Evolutionary conservation across 2,888 invertebrate genomes (phyloP), one percentile per base, ranked within the genome.

Genomic region (Micropterix aruncella): DNA sequence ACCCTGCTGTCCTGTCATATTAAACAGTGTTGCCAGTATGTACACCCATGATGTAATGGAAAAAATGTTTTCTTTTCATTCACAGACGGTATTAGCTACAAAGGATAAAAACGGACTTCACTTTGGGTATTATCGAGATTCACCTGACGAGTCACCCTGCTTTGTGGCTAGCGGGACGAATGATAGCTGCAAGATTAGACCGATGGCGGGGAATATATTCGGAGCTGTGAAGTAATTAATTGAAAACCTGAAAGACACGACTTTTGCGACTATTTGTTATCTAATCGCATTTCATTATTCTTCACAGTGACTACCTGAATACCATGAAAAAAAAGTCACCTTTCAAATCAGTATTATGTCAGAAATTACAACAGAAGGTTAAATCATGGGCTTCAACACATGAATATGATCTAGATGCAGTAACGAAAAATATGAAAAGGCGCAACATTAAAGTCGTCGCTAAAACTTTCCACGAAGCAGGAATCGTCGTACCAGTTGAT

Each of bases 81-180:
- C n/a, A n/a, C n/a, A 80, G 77, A 83, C 89, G 2, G 67, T 89
- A 37, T 60, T 90, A 42, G 80, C 77, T 59, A 77, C 74, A 16
- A 79, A 80, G 56, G 75, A 78, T 41, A 74, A 74, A 41, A 77
- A 77, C 46, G 82, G 84, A 48, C 80, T 80, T 52, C 94, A 95
- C 59, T 79, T 90, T 55, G 94, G 94, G 3, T 95, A 93, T 62
- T 93, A 81, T 70, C 76, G 92, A 56, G 94, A 95, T 67, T 77
- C 77, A 47, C 87, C 88, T 0, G 70, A 76, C 19, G 79, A 83
- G 45, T 62, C 73, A 37, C 88, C 91, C 19, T 74, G 75, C 3
- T 82, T 93, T 60, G 65, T 95, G 38, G 93, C 82, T 1, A 93
- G 89, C 64, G 74, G 77, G 53, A 77, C 81, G 37, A 65, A 72